Evolutionary conservation across 2,113 vertebrate genomes (phyloP).

Genomic region (Indicator indicator): DNA sequence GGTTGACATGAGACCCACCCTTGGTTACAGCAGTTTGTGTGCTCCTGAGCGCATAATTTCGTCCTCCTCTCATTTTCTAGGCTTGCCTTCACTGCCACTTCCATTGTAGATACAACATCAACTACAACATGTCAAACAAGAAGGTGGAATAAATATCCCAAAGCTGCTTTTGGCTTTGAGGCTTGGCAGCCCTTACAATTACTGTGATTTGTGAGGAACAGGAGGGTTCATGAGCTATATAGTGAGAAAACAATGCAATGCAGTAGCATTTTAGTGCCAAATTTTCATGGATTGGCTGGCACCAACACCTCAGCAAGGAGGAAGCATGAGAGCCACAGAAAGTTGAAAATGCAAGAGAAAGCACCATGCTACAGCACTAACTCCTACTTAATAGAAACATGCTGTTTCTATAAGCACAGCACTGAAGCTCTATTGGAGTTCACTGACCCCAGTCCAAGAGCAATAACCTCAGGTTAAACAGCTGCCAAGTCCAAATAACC

Average conservation of each 20-base stretch:
- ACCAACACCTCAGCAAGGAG: neutral
- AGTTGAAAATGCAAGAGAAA: neutral
- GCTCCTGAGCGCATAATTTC: neutral
- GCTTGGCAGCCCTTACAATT: neutral
- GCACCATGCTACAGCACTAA: neutral
- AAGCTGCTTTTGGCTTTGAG: neutral
- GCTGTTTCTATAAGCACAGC: neutral
- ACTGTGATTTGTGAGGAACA: neutral
- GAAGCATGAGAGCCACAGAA: neutral
- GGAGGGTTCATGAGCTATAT: neutral
- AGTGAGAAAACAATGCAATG: neutral
- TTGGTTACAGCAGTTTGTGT: neutral
- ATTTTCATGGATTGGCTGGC: neutral
- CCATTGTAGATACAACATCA: neutral
- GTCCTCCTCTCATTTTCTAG: neutral
- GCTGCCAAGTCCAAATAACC: neutral
- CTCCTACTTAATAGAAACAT: neutral
- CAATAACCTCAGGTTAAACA: neutral
- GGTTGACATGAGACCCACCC: neutral
- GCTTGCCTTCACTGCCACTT: neutral
- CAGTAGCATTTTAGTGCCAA: neutral
- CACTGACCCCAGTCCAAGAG: neutral
- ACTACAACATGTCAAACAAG: neutral
- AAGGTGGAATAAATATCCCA: neutral
- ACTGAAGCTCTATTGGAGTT: neutral